phyloP scores from a whole-genome alignment of 2,888 invertebrate species.

The Latrodectus hesperus region DNA sequence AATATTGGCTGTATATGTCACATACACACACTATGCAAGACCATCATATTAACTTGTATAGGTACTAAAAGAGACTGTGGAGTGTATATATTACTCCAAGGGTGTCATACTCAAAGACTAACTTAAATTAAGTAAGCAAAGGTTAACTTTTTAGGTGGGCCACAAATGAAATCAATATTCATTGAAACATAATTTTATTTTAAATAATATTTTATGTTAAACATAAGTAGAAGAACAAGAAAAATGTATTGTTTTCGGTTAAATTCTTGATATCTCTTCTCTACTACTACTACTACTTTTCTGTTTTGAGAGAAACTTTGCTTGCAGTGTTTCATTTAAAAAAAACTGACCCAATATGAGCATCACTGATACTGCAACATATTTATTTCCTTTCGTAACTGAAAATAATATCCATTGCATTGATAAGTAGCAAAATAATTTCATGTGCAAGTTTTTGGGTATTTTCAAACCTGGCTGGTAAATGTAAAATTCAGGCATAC shows the following conservation, averaged over 20 bases:
- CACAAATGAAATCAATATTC: background rate
- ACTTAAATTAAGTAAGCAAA: too few species aligned
- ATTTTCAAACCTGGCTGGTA: background rate
- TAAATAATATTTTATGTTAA: background rate
- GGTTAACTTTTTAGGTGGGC: too few species aligned
- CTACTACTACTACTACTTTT: background rate
- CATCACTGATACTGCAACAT: background rate
- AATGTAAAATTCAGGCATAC: slow-evolving; percentile 6
- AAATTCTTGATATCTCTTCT: background rate
- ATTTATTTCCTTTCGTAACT: slow-evolving; percentile 19
- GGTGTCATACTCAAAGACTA: too few species aligned
- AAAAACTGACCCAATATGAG: background rate
- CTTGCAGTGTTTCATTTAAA: background rate
- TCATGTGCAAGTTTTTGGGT: background rate
- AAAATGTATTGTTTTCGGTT: background rate
- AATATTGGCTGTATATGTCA: too few species aligned
- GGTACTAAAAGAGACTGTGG: too few species aligned
- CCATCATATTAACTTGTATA: too few species aligned
- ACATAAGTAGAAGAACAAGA: background rate
- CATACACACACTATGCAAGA: too few species aligned
- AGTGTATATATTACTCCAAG: too few species aligned
- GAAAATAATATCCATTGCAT: too few species aligned
- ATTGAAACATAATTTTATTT: background rate
- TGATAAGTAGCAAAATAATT: slow-evolving; percentile 46
- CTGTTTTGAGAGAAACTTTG: background rate